phyloP scores from a whole-genome alignment of 2,113 vertebrate species.

The Macheiramphus alcinus region DNA sequence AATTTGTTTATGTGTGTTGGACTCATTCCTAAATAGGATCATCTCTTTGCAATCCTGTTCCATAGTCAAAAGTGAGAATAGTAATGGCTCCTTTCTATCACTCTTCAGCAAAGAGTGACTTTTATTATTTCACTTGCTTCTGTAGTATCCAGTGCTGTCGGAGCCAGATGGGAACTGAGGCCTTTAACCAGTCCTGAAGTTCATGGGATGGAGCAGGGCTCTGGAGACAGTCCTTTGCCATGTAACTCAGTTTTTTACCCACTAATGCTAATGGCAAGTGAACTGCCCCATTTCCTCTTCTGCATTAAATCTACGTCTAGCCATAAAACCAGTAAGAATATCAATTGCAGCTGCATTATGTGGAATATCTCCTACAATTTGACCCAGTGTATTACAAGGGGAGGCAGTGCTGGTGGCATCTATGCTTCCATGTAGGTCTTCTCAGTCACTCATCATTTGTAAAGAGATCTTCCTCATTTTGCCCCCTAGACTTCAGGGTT shows the following conservation, averaged over 20 bases:
- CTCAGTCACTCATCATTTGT: neutral
- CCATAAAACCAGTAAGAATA: neutral
- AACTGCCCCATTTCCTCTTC: neutral
- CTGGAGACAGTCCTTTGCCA: neutral
- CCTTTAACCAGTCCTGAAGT: neutral
- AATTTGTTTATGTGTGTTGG: constrained; percentile 15
- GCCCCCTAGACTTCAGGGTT: accelerated
- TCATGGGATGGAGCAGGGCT: neutral
- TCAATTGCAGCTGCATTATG: neutral
- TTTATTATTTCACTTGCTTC: neutral
- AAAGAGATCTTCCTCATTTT: neutral
- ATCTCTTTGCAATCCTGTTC: neutral
- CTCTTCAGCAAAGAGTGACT: neutral
- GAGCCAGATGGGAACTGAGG: neutral
- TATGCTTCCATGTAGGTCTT: neutral
- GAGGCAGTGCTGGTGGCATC: neutral
- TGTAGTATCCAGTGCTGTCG: neutral
- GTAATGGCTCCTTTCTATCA: neutral
- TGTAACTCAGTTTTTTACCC: neutral
- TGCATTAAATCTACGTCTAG: neutral
- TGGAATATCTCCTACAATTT: neutral
- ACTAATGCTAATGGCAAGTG: neutral
- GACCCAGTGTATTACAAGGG: neutral
- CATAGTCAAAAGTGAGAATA: neutral
- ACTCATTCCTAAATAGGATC: neutral